phyloP scores from a whole-genome alignment of 2,797 vertebrate species.

The Pampus argenteus region DNA sequence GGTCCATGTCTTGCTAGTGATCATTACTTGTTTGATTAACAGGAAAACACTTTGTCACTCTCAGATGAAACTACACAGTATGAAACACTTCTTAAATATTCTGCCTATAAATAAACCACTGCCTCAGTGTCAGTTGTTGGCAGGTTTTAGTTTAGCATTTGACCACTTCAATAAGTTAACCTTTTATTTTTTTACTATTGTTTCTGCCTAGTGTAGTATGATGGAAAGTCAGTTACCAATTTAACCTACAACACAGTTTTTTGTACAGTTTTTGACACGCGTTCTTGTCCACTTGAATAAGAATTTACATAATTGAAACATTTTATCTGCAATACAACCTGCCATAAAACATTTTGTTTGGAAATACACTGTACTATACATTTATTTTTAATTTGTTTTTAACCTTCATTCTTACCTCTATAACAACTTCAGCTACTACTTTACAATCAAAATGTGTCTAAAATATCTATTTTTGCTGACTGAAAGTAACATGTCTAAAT shows the following conservation, averaged over 20 bases:
- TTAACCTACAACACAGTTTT: not conserved
- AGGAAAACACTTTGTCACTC: slow-evolving; percentile 5
- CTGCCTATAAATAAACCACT: slow-evolving; percentile 24
- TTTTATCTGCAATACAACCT: not conserved
- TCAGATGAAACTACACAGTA: slow-evolving; percentile 1
- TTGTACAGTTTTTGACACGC: no score
- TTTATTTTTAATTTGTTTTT: not conserved
- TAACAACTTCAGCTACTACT: not conserved
- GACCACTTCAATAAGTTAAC: not conserved
- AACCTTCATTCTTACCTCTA: not conserved
- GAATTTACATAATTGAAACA: not conserved
- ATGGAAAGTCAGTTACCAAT: not conserved
- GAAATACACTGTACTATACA: not conserved
- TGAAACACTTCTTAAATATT: slow-evolving; percentile 3
- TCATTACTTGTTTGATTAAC: slow-evolving; percentile 21
- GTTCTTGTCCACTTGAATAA: no score
- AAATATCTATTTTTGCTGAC: not conserved
- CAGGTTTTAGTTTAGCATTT: not conserved
- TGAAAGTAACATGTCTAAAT: not conserved
- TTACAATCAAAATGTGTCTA: not conserved
- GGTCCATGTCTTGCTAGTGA: slow-evolving; percentile 7
- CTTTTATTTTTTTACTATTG: not conserved
- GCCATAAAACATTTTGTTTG: not conserved
- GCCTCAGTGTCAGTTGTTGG: not conserved
- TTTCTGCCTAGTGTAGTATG: not conserved